Percentiles rank a stretch among this genome's conserved stretches.
Conservation (phyloP, 2,888 invertebrate species). For the Hydrotaea diabolus region DNA sequence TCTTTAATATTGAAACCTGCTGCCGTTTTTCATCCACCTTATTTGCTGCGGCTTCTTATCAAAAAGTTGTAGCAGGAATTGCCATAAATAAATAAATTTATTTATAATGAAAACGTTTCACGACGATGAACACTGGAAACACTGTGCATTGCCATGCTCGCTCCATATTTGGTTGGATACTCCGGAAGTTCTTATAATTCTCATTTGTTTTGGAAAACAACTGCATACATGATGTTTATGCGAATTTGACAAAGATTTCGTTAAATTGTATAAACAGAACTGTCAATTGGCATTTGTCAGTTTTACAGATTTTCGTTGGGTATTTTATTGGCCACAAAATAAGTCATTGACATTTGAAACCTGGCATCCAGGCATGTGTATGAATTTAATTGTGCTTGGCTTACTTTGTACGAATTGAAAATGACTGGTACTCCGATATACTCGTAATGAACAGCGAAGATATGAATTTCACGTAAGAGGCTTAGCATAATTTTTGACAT, state of each 20-base stretch:
- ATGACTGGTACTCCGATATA: no score
- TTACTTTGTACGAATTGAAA: background rate
- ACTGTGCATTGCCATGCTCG: no score
- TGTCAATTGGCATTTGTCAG: conserved; percentile 6
- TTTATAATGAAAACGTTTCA: no score
- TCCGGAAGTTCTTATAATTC: background rate
- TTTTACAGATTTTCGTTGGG: background rate
- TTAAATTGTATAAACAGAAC: background rate
- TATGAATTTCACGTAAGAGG: conserved; percentile 12
- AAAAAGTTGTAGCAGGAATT: no score
- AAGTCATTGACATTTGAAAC: background rate
- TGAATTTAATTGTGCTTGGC: background rate
- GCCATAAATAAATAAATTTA: no score
- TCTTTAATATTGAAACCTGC: no score
- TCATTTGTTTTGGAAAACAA: background rate
- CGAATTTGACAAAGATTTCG: background rate
- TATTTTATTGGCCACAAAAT: background rate
- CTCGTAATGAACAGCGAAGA: no score
- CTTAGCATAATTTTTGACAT: conserved; percentile 10
- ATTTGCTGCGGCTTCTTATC: no score
- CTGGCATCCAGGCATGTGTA: no score
- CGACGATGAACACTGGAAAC: no score
- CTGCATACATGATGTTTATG: background rate
- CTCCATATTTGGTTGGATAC: no score
- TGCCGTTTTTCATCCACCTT: no score